Evolutionary conservation across 2,888 invertebrate species (phyloP), one percentile per base, ranked within the genome.

Genomic region (Calameuta pallipes): DNA sequence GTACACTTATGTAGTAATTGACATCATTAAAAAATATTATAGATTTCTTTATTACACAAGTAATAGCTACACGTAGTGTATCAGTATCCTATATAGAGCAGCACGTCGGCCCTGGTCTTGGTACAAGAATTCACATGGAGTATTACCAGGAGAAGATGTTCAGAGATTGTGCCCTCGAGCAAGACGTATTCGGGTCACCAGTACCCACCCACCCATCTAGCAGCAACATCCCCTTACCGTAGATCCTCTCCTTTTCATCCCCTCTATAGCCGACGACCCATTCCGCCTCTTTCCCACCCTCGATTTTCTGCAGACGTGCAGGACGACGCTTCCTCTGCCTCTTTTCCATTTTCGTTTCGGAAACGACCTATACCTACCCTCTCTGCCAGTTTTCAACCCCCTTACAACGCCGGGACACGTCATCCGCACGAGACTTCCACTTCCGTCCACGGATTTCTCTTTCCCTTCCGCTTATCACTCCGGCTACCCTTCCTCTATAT

Each of bases 151-250:
- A 86, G 84, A 88, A 87, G 86, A 88, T 87, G 88, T 88, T 88
- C 88, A 82, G 86, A 88, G 88, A 88, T 88, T 88, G 87, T 86
- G 85, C 88, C 89, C 87, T 82, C 85, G 82, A 87, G 90, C 88
- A 80, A 87, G 89, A 90, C 89, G 86, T 89, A 89, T 90, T 89
- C 87, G 87, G 90, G 90, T 90, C 89, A 88, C 86, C 86, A 83
- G 87, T 83, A 85, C 82, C 80, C 71, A 71, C 84, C 82, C 75
- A 80, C 78, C 80, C 69, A 71, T 36, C 78, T 77, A 75, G 56
- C 76, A 68, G 34, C 79, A 69, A 34, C 76, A 77, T 77, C 82
- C 81, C 74, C 77, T 79, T 78, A 31, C 33, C 3, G 11, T 34
- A 34, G 34, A 34, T 80, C 80, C 79, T 76, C 79, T 70, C 78